phyloP scores from a whole-genome alignment of 1,140 invertebrate genomes.

The Aphaenogaster ashmeadi region DNA sequence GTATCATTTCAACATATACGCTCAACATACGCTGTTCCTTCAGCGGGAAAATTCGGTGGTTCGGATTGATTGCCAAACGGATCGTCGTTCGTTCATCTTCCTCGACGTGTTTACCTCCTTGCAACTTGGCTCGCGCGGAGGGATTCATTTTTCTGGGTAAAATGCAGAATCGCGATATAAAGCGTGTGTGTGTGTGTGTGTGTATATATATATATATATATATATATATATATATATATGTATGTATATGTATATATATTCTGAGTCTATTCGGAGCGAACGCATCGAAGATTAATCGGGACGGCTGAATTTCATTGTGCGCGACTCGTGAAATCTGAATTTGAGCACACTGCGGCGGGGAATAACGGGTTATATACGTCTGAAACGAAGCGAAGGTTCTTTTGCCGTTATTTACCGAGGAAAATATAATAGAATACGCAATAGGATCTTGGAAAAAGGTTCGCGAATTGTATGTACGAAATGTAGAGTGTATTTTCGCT shows the following conservation, averaged over 20 bases:
- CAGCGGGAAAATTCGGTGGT: not conserved
- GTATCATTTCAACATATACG: not conserved
- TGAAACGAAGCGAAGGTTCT: not conserved
- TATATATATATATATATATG: too few species aligned
- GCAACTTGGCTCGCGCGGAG: not conserved
- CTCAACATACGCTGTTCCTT: not conserved
- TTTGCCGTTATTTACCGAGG: not conserved
- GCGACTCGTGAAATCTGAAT: conserved; percentile 18
- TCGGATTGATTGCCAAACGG: not conserved
- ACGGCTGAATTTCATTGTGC: not conserved
- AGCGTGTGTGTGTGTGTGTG: too few species aligned
- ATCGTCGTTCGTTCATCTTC: conserved; percentile 12
- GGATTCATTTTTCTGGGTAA: conserved; percentile 14
- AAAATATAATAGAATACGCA: conserved; percentile 9
- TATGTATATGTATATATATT: too few species aligned
- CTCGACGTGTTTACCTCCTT: not conserved
- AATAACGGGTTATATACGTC: not conserved
- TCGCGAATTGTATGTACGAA: not conserved
- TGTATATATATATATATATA: too few species aligned
- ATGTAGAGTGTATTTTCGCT: not conserved
- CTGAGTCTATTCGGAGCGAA: not conserved
- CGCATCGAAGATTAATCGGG: conserved; percentile 29
- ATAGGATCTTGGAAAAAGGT: not conserved
- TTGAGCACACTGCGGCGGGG: not conserved
- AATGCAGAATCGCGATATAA: not conserved